Evolutionary conservation across 2,797 vertebrate genomes (phyloP).

Genomic region (Platyrinchus mystaceus): DNA sequence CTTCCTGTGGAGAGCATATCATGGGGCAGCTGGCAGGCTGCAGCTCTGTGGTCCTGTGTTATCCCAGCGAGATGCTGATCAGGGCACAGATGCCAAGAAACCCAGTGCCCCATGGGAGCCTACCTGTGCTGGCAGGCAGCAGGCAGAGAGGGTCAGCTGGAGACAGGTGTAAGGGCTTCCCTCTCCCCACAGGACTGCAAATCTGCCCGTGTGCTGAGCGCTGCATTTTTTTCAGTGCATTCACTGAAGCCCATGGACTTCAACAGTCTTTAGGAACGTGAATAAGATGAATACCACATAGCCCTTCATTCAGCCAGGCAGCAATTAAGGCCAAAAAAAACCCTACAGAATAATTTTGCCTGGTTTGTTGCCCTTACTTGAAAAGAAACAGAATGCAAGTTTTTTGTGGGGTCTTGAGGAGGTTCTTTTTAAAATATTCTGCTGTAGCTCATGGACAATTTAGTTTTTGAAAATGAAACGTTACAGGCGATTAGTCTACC

Average conservation of each 20-base stretch:
- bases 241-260: background rate
- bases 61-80: background rate
- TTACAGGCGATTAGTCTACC: background rate
- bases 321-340: background rate
- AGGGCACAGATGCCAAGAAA: background rate
- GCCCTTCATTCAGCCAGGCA: background rate
- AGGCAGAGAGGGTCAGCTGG: background rate
- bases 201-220: accelerated
- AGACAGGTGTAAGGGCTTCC: background rate
- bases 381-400: conserved; percentile 19
- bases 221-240: background rate
- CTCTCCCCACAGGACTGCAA: background rate
- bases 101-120: accelerated
- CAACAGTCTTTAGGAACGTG: background rate
- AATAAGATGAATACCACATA: accelerated
- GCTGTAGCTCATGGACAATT: conserved; percentile 40
- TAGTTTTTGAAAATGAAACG: conserved; percentile 28
- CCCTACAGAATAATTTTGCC: background rate
- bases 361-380: background rate
- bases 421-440: background rate
- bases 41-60: background rate
- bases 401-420: background rate
- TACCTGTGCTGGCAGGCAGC: background rate
- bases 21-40: background rate
- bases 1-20: background rate